Evolutionary conservation across 2,888 invertebrate genomes (phyloP).

Genomic region (Morinoia aosen): DNA sequence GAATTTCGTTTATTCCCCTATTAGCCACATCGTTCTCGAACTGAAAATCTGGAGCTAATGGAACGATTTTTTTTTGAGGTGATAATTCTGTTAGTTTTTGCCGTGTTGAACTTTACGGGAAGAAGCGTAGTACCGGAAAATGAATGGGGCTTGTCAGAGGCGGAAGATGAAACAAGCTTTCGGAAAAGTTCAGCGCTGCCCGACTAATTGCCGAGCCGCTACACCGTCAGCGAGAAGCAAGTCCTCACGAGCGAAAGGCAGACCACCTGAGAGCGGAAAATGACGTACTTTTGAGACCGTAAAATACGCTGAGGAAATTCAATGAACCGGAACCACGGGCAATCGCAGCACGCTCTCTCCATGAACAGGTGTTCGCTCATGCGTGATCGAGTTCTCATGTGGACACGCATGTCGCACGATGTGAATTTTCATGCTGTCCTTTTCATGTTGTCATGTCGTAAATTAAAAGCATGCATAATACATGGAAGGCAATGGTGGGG

Average conservation of each 20-base stretch:
- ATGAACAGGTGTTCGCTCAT: conserved; percentile 22
- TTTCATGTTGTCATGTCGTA: conserved; percentile 35
- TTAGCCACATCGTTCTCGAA: too few relatives aligned
- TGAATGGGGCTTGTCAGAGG: not conserved
- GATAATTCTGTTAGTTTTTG: not conserved
- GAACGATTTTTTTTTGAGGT: not conserved
- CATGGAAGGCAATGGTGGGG: conserved; percentile 8
- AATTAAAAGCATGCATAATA: conserved; percentile 48
- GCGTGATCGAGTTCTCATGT: conserved; percentile 28
- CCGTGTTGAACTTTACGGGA: not conserved
- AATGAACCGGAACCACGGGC: not conserved
- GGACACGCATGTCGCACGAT: conserved; percentile 19
- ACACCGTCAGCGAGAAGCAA: not conserved
- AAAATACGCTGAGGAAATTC: not conserved
- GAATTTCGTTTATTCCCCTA: too few relatives aligned
- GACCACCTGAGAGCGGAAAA: conserved; percentile 2
- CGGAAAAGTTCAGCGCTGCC: not conserved
- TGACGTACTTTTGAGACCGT: not conserved
- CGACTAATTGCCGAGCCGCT: not conserved
- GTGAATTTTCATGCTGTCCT: conserved; percentile 38
- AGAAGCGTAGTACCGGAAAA: not conserved
- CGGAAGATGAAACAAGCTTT: not conserved
- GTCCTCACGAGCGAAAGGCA: not conserved
- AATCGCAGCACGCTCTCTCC: not conserved
- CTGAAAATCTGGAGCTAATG: too few relatives aligned